Evolutionary conservation across 1,140 invertebrate genomes (phyloP).

Genomic region (Zaprionus gabonicus): DNA sequence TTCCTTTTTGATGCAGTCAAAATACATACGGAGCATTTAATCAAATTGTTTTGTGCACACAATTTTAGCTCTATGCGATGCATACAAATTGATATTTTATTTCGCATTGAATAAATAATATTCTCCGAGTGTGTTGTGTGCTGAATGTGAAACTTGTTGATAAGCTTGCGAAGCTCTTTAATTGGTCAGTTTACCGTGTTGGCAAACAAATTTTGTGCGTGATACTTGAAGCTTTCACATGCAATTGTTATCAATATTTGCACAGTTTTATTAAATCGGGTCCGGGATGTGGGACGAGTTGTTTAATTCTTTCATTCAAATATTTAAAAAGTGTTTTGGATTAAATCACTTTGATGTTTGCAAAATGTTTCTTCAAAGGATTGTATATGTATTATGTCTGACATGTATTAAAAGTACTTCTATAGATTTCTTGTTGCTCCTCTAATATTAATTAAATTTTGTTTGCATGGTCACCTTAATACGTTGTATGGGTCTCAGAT

Average conservation of each 20-base stretch:
- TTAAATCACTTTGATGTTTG: too few species aligned
- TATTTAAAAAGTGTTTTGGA: too few species aligned
- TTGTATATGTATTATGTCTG: too few species aligned
- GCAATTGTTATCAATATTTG: not conserved
- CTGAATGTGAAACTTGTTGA: not conserved
- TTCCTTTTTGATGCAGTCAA: not conserved
- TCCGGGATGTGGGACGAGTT: too few species aligned
- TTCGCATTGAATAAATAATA: conserved; percentile 12
- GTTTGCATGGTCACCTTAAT: too few species aligned
- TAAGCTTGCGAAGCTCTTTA: conserved; percentile 5
- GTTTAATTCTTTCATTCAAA: too few species aligned
- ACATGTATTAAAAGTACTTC: too few species aligned
- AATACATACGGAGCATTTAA: not conserved
- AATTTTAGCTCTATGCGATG: not conserved
- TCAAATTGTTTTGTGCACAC: conserved; percentile 6
- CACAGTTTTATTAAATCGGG: not conserved
- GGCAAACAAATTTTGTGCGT: not conserved
- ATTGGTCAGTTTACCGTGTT: conserved; percentile 11
- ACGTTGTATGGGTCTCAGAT: too few species aligned
- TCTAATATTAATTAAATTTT: too few species aligned
- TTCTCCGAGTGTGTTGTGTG: not conserved
- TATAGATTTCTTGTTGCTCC: too few species aligned
- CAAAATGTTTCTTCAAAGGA: too few species aligned
- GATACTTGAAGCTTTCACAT: not conserved
- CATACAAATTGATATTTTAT: conserved; percentile 11